Evolutionary conservation across 2,113 vertebrate genomes (phyloP).

Genomic region (Agelaius phoeniceus): DNA sequence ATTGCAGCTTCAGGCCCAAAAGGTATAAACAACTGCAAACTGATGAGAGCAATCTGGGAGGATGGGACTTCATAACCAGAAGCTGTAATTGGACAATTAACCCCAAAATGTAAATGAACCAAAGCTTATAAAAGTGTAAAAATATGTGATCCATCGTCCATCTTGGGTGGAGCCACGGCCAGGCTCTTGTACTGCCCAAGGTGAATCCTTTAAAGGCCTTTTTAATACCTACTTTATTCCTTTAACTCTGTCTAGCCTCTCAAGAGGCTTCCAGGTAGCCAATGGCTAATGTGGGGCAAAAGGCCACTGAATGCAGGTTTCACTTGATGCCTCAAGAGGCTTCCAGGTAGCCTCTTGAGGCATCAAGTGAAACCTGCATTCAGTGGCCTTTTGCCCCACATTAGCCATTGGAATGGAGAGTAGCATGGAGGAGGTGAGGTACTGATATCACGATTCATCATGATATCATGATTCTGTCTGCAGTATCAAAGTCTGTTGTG

Average conservation of each 20-base stretch:
- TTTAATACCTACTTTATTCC: background rate
- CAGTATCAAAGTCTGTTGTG: background rate
- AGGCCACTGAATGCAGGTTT: no score
- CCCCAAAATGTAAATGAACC: background rate
- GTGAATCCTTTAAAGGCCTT: background rate
- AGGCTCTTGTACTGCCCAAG: background rate
- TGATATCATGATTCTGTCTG: background rate
- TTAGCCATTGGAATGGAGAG: background rate
- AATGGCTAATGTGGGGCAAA: no score
- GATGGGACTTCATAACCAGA: background rate
- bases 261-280: background rate
- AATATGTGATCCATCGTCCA: rapidly evolving
- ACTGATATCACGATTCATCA: background rate
- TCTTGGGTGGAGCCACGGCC: background rate
- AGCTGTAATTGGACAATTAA: background rate
- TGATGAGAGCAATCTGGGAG: background rate
- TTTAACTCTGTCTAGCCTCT: background rate
- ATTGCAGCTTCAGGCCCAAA: background rate
- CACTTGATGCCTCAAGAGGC: background rate
- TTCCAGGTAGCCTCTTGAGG: background rate
- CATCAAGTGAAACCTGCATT: background rate
- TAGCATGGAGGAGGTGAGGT: background rate
- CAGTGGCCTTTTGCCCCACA: background rate
- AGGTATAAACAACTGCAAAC: background rate
- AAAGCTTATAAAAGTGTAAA: background rate